Conservation (phyloP, 2,888 invertebrate genomes). For the Cheilosia variabilis region DNA sequence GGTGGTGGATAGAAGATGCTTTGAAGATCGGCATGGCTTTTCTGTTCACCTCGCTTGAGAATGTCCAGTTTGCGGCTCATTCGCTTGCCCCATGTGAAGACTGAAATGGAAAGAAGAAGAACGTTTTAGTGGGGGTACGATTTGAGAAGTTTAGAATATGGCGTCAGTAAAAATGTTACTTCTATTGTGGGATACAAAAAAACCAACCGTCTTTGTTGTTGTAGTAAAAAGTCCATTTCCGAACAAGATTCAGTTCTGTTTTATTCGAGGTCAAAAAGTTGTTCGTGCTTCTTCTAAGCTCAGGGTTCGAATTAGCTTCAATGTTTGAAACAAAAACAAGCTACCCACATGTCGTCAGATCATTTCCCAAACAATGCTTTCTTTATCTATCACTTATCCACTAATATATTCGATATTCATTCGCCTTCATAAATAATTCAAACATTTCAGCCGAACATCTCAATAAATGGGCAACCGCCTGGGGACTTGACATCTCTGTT, state of each 20-base stretch:
- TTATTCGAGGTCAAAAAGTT: too few species aligned
- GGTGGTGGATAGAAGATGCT: slow-evolving; percentile 83
- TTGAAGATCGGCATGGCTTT: slow-evolving; percentile 84
- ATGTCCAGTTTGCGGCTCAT: slow-evolving; percentile 92
- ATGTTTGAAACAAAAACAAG: too few species aligned
- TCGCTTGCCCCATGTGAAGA: slow-evolving; percentile 90
- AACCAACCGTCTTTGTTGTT: too few species aligned
- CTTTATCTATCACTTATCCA: neutral
- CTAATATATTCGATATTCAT: neutral
- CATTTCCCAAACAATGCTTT: neutral
- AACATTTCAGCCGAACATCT: neutral
- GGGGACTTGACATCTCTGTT: slow-evolving; percentile 25
- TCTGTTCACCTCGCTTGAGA: slow-evolving; percentile 88
- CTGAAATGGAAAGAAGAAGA: slow-evolving; percentile 82
- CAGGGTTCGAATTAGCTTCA: too few species aligned
- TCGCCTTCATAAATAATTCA: slow-evolving; percentile 7
- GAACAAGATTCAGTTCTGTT: too few species aligned
- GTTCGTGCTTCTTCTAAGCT: too few species aligned
- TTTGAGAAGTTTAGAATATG: too few species aligned
- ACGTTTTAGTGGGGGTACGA: too few species aligned
- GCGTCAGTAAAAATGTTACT: too few species aligned
- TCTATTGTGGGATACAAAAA: too few species aligned
- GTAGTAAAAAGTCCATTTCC: too few species aligned
- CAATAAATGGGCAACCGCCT: neutral
- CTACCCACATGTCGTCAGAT: too few species aligned